phyloP scores from a whole-genome alignment of 2,888 invertebrate genomes.

The Pegoplata infirma region DNA sequence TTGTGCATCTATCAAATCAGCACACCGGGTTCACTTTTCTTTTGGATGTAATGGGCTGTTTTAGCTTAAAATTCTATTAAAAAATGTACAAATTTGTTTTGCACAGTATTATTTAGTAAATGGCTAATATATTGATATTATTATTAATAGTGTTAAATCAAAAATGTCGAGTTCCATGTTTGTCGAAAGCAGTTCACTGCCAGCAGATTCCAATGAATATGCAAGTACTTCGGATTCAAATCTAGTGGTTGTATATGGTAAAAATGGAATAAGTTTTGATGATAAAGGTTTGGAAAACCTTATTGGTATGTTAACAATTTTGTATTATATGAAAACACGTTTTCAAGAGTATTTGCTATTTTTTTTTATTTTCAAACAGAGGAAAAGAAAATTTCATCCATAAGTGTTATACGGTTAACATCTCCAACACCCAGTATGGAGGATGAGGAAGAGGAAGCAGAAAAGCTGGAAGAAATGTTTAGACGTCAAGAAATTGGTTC shows the following conservation, averaged over 20 bases:
- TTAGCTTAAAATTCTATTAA: not conserved
- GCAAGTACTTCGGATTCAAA: conserved; percentile 70
- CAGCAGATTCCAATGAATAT: conserved; percentile 53
- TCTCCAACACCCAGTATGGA: conserved; percentile 78
- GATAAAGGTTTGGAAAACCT: conserved; percentile 87
- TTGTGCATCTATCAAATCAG: not conserved
- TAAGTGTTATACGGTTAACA: conserved; percentile 82
- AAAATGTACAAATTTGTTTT: conserved; percentile 8
- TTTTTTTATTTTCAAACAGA: too few species aligned
- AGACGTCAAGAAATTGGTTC: conserved; percentile 48
- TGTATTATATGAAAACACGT: not conserved
- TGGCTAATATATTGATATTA: too few species aligned
- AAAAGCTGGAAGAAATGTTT: conserved; percentile 65
- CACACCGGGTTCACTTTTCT: not conserved
- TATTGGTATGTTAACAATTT: conserved; percentile 83
- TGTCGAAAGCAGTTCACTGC: conserved; percentile 69
- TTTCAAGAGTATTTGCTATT: conserved; percentile 37
- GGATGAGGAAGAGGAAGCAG: conserved; percentile 73
- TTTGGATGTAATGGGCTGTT: conserved; percentile 3
- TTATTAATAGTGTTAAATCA: not conserved
- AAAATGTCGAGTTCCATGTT: conserved; percentile 77
- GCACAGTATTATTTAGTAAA: not conserved
- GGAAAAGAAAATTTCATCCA: conserved; percentile 81
- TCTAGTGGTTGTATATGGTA: conserved; percentile 89
- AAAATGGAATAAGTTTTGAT: conserved; percentile 92